Conservation (phyloP, 2,113 vertebrate species). For the Theristicus caerulescens region DNA sequence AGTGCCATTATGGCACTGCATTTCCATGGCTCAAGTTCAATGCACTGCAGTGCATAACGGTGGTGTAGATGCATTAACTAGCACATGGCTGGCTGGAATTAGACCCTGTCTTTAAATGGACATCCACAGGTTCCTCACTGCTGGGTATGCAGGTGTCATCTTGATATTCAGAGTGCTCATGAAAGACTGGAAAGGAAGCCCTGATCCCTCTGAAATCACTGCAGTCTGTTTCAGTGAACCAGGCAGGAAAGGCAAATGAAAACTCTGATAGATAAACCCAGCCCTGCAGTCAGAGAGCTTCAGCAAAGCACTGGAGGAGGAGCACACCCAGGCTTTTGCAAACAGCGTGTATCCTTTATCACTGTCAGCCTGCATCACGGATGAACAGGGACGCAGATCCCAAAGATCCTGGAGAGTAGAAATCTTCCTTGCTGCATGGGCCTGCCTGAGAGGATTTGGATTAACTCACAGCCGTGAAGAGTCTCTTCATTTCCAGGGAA, state of each 20-base stretch:
- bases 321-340: neutral
- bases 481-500: neutral
- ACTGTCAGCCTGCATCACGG: neutral
- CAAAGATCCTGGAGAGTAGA: neutral
- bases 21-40: neutral
- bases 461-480: neutral
- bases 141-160: neutral
- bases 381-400: neutral
- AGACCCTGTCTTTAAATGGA: neutral
- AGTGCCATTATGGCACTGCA: neutral
- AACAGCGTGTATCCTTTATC: accelerated
- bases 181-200: neutral
- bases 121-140: neutral
- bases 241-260: neutral
- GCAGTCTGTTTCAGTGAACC: neutral
- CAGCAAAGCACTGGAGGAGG: neutral
- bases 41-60: accelerated
- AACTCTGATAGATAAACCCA: neutral
- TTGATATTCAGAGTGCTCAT: neutral
- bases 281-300: neutral
- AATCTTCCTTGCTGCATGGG: neutral
- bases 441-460: neutral
- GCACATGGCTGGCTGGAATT: neutral
- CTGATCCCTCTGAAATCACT: neutral
- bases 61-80: neutral